Percentiles rank a stretch among this genome's conserved stretches.
Conservation (phyloP, 2,888 invertebrate species). For the Zhuqinia jingwanae region DNA sequence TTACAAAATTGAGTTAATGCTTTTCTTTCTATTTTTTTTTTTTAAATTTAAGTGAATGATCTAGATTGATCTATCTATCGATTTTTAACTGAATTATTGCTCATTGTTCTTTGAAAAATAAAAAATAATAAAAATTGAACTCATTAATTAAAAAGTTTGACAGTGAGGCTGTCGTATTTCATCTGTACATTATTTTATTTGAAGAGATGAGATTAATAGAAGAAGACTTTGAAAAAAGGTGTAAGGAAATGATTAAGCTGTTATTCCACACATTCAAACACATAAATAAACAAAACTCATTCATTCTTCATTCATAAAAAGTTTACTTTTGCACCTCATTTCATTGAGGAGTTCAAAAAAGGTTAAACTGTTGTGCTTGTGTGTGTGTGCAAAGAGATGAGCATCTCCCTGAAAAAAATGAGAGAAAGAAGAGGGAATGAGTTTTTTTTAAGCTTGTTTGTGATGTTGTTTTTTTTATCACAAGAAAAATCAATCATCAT, state of each 20-base stretch:
- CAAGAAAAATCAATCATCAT: slow-evolving; percentile 53
- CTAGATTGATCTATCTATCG: neutral
- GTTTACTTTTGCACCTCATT: no score
- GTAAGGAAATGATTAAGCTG: slow-evolving; percentile 33
- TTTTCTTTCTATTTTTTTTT: neutral
- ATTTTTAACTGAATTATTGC: neutral
- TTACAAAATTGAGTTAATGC: slow-evolving; percentile 12
- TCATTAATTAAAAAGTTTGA: slow-evolving; percentile 38
- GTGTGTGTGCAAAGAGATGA: neutral
- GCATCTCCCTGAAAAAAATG: neutral
- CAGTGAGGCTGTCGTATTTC: slow-evolving; percentile 11
- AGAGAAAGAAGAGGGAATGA: neutral
- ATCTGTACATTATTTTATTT: slow-evolving; percentile 18
- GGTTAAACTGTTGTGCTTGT: slow-evolving; percentile 40
- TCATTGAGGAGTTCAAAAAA: slow-evolving; percentile 28
- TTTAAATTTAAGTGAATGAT: no score
- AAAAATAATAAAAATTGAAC: slow-evolving; percentile 27
- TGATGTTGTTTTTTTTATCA: slow-evolving; percentile 25
- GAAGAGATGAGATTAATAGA: no score
- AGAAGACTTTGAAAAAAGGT: neutral
- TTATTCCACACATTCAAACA: slow-evolving; percentile 1
- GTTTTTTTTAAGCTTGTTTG: no score
- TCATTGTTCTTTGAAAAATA: neutral
- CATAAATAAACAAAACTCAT: slow-evolving; percentile 8
- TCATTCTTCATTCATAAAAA: slow-evolving; percentile 17